Conservation (phyloP, 2,113 vertebrate genomes). For the Antennarius striatus region DNA sequence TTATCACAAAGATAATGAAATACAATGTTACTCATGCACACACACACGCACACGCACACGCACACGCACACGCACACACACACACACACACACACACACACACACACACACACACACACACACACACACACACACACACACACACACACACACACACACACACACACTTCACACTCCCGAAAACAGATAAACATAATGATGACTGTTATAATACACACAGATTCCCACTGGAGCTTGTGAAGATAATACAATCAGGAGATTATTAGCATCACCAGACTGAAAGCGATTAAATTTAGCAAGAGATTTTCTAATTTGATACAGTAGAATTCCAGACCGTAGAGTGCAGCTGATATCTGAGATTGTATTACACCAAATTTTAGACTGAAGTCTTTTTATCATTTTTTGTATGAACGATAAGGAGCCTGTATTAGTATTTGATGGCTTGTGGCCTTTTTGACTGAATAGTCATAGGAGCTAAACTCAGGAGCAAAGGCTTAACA, state of each 20-base stretch:
- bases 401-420: constrained; percentile 12
- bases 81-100: neutral
- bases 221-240: constrained; percentile 39
- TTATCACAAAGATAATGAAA: constrained; percentile 72
- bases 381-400: constrained; percentile 30
- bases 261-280: constrained; percentile 52
- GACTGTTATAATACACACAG: constrained; percentile 32
- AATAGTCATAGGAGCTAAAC: neutral
- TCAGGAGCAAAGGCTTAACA: constrained; percentile 1
- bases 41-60: constrained; percentile 1
- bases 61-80: neutral
- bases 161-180: constrained; percentile 7
- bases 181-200: constrained; percentile 52
- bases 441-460: neutral
- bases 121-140: neutral
- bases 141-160: neutral
- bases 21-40: constrained; percentile 5
- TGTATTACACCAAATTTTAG: constrained; percentile 33
- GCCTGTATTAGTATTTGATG: neutral
- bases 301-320: constrained; percentile 59
- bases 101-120: neutral
- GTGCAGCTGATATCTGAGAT: constrained; percentile 36
- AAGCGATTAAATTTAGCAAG: constrained; percentile 59
- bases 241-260: constrained; percentile 59
- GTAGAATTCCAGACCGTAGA: constrained; percentile 16